These are phyloP conservation scores for Pachydiplax longipennis DNA, from an alignment of 2,888 invertebrate species.

Conservation along the genomic window DNA sequence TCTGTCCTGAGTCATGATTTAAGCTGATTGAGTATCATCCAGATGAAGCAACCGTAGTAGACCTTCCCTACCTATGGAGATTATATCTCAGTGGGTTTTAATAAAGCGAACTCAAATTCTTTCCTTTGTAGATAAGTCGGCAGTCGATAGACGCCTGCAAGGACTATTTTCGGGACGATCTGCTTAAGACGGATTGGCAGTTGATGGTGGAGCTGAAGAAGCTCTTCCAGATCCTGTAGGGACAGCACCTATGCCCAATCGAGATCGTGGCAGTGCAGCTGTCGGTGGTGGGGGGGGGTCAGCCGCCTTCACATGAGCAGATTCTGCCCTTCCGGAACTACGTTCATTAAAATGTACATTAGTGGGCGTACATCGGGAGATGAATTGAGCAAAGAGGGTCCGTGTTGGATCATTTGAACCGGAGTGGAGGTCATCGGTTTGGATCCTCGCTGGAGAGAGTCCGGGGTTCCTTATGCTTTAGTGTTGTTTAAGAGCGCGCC, in stretches of 20 bases:
- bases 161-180: constrained; percentile 97
- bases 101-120: constrained; percentile 49
- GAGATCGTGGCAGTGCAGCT: neutral
- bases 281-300: neutral
- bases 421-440: neutral
- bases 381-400: neutral
- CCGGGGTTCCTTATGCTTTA: neutral
- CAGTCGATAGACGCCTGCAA: constrained; percentile 99
- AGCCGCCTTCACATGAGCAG: neutral
- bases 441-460: neutral
- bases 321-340: neutral
- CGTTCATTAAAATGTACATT: neutral
- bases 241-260: neutral
- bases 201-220: constrained; percentile 98
- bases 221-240: constrained; percentile 91
- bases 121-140: constrained; percentile 83
- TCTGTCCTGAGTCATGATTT: too few relatives aligned
- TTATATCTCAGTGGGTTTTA: constrained; percentile 37
- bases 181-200: constrained; percentile 97
- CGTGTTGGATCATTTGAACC: neutral
- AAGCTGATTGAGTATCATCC: too few relatives aligned
- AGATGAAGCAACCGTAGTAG: too few relatives aligned
- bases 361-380: neutral
- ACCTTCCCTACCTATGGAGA: too few relatives aligned
- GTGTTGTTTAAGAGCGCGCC: neutral